Evolutionary conservation across 2,113 vertebrate species (phyloP).

Genomic region (Ochotona princeps): DNA sequence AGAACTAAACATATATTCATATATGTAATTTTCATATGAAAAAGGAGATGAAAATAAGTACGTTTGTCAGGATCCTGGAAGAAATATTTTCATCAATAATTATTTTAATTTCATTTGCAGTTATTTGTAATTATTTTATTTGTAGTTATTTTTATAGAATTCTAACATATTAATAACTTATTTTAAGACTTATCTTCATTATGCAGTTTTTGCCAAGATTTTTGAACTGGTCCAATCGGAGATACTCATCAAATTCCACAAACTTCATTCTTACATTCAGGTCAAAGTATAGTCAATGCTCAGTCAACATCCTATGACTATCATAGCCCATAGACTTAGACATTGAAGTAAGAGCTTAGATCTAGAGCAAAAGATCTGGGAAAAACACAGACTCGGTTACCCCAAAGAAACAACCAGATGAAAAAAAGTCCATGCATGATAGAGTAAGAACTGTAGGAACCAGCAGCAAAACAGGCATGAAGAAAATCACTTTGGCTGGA

Average conservation of each 20-base stretch:
- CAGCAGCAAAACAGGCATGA: neutral
- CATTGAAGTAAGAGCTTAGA: neutral
- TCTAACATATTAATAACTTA: neutral
- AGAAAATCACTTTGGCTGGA: neutral
- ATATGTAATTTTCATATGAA: neutral
- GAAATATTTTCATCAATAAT: neutral
- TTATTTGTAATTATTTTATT: neutral
- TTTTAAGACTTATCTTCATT: slow-evolving; percentile 7
- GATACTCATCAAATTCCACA: slow-evolving; percentile 6
- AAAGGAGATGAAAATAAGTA: neutral
- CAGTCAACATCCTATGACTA: neutral
- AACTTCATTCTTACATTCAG: neutral
- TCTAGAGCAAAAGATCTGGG: neutral
- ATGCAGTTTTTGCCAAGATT: neutral
- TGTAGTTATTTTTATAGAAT: neutral
- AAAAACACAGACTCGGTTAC: neutral
- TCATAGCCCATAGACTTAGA: neutral
- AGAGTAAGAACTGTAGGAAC: neutral
- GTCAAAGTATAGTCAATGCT: slow-evolving; percentile 2
- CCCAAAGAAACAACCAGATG: neutral
- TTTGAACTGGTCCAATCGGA: slow-evolving; percentile 1
- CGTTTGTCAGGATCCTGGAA: neutral
- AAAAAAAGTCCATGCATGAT: neutral
- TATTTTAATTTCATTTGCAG: neutral
- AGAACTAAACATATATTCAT: neutral